A percentile compares a stretch with the other conserved stretches of the same genome.
These are phyloP conservation scores for Martes martes DNA, from an alignment of 2,113 vertebrate genomes.

Conservation along the genomic window DNA sequence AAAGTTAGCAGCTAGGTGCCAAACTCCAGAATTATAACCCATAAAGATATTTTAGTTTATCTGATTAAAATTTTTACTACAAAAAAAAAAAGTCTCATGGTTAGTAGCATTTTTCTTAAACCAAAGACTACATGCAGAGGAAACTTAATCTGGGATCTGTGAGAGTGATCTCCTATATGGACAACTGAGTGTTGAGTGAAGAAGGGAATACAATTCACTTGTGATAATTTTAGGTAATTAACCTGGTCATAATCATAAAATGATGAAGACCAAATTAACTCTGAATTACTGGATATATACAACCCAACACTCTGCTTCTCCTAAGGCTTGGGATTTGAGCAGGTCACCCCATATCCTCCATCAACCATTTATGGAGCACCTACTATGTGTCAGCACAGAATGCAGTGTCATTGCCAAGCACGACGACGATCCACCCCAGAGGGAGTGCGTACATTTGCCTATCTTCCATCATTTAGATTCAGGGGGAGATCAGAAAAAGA, in stretches of 20 bases:
- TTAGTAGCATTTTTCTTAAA: not conserved
- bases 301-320: not conserved
- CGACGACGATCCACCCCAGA: too few relatives aligned
- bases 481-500: not conserved
- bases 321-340: not conserved
- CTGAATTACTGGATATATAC: not conserved
- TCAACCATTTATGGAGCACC: not conserved
- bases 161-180: not conserved
- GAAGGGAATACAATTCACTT: not conserved
- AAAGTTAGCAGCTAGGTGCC: not conserved
- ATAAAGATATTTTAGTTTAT: not conserved
- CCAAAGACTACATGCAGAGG: not conserved
- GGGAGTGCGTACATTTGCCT: not conserved
- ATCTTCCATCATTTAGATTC: not conserved
- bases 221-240: slow-evolving; percentile 20
- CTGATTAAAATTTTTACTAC: not conserved
- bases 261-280: not conserved
- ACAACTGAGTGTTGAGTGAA: not conserved
- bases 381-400: not conserved
- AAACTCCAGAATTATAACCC: not conserved
- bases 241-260: slow-evolving; percentile 15
- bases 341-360: not conserved
- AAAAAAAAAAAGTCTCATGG: not conserved
- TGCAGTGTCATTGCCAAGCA: not conserved
- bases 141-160: slow-evolving; percentile 4